A percentile compares a stretch with the other conserved stretches of the same genome.
Conservation (phyloP, 2,113 vertebrate genomes). For the Dromas ardeola region DNA sequence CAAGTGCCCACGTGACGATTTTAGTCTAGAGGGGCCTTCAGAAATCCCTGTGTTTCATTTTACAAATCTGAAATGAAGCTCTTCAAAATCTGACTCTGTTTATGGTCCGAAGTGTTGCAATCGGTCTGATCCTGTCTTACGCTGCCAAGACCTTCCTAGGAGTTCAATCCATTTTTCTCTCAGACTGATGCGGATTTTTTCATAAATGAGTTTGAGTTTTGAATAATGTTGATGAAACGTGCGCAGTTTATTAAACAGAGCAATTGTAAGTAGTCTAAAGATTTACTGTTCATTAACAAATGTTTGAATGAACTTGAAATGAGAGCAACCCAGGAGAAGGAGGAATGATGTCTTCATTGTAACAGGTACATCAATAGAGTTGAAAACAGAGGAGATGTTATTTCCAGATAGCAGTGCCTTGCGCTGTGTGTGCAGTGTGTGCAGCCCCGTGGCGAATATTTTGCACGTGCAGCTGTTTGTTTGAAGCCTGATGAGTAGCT, state of each 20-base stretch:
- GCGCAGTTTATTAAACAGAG: slow-evolving; percentile 17
- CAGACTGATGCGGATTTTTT: not conserved
- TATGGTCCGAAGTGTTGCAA: not conserved
- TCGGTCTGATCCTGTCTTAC: not conserved
- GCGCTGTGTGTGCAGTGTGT: not conserved
- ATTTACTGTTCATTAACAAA: slow-evolving; percentile 41
- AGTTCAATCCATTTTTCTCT: not conserved
- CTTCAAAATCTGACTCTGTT: not conserved
- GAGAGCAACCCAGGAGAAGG: not conserved
- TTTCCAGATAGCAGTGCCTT: not conserved
- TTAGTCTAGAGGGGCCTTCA: not conserved
- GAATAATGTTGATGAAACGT: slow-evolving; percentile 5
- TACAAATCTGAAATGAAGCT: not conserved
- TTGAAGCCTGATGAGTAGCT: not conserved
- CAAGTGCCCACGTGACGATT: fast-evolving
- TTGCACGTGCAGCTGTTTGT: fast-evolving
- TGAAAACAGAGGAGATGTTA: not conserved
- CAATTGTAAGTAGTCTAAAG: not conserved
- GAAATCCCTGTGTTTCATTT: not conserved
- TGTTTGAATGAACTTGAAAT: not conserved
- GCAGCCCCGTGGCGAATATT: fast-evolving
- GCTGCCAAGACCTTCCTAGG: not conserved
- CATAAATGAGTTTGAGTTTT: not conserved
- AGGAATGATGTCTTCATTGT: not conserved
- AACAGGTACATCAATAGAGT: not conserved